phyloP scores from a whole-genome alignment of 1,140 invertebrate genomes.

The Hestina assimilis region DNA sequence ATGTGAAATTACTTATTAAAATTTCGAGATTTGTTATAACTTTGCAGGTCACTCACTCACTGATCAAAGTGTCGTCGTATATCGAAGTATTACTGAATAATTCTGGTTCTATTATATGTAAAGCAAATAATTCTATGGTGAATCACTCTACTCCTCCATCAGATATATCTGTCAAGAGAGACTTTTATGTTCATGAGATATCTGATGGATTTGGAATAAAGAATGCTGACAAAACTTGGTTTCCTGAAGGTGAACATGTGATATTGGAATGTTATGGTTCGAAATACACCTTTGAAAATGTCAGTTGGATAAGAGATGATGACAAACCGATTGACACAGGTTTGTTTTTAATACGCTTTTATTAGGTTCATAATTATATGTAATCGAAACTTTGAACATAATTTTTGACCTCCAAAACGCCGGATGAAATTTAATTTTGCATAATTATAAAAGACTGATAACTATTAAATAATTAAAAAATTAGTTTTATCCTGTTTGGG shows the following conservation, averaged over 20 bases:
- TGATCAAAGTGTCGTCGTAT: conserved; percentile 24
- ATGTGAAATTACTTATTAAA: background rate
- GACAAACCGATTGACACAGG: conserved; percentile 6
- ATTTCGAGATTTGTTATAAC: too few relatives aligned
- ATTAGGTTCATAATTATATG: too few relatives aligned
- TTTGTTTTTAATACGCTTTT: too few relatives aligned
- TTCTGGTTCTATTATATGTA: conserved; percentile 54
- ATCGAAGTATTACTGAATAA: conserved; percentile 29
- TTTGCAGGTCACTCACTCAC: conserved; percentile 27
- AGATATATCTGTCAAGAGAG: background rate
- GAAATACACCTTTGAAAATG: conserved; percentile 44
- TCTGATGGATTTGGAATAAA: conserved; percentile 52
- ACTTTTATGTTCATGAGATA: conserved; percentile 53
- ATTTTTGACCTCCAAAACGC: too few relatives aligned
- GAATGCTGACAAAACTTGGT: conserved; percentile 40
- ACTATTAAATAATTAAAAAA: too few relatives aligned
- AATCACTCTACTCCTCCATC: too few relatives aligned
- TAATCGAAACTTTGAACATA: too few relatives aligned
- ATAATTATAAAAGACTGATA: too few relatives aligned
- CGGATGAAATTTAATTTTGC: too few relatives aligned
- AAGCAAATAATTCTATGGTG: conserved; percentile 30
- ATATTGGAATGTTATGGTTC: conserved; percentile 54
- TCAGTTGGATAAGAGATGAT: conserved; percentile 42
- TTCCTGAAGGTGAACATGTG: conserved; percentile 45
- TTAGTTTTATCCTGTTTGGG: too few relatives aligned